Conservation (phyloP, 2,797 vertebrate genomes). For the Crenichthys baileyi region DNA sequence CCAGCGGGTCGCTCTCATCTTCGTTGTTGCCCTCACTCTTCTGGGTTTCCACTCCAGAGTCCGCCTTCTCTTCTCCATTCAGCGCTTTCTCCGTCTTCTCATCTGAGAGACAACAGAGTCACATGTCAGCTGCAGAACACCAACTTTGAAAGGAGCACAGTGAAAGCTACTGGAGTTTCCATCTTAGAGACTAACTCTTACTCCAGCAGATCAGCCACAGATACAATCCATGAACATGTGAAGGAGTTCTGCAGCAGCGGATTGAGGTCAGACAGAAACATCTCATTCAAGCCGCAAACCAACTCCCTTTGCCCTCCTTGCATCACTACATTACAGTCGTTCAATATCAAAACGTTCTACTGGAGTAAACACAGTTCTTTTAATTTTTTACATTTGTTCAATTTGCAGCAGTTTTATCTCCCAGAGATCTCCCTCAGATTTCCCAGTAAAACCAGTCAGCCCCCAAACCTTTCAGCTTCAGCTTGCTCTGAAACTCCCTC, state of each 20-base stretch:
- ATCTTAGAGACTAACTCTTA: no score
- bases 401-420: not conserved
- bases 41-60: slow-evolving; percentile 90
- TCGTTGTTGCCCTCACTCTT: slow-evolving; percentile 89
- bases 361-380: not conserved
- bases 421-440: not conserved
- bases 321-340: no score
- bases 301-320: no score
- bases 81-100: slow-evolving; percentile 91
- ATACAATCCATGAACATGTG: no score
- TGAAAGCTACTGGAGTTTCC: not conserved
- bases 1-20: slow-evolving; percentile 86
- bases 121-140: not conserved
- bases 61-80: slow-evolving; percentile 93
- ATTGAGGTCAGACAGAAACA: no score
- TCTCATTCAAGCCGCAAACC: no score
- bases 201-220: no score
- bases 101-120: slow-evolving; percentile 71
- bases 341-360: no score
- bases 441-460: not conserved
- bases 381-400: not conserved
- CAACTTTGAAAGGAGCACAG: no score
- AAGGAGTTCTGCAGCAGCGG: no score
- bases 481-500: slow-evolving; percentile 95
- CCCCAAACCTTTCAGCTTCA: slow-evolving; percentile 91